These are phyloP conservation scores for Paraescarpia echinospica DNA, from an alignment of 1,140 invertebrate genomes.

Conservation along the genomic window DNA sequence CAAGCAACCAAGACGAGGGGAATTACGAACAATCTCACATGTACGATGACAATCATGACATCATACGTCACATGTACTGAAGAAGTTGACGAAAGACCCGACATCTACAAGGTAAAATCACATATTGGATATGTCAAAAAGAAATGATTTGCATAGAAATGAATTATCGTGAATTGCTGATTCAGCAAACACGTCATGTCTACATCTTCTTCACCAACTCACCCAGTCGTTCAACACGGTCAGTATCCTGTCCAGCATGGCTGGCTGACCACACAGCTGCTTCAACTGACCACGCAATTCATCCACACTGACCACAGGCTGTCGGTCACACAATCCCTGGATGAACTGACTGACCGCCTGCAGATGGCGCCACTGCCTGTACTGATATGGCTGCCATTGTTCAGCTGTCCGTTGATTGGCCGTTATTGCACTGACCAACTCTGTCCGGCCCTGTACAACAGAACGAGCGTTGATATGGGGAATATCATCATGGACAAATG, in stretches of 20 bases:
- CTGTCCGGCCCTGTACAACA: neutral
- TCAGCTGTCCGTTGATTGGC: neutral
- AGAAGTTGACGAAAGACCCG: too few species aligned
- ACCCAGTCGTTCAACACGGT: neutral
- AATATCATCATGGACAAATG: neutral
- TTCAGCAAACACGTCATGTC: too few species aligned
- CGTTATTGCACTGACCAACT: neutral
- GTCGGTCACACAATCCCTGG: neutral
- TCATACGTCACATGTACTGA: too few species aligned
- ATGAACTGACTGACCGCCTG: neutral
- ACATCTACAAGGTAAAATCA: too few species aligned
- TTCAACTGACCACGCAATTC: neutral
- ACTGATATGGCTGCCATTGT: neutral
- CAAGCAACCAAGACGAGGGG: too few species aligned
- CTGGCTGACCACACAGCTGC: neutral
- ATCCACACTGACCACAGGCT: neutral
- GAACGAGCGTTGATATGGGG: neutral
- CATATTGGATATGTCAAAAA: too few species aligned
- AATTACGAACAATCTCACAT: too few species aligned
- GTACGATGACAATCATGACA: too few species aligned
- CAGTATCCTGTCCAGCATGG: neutral
- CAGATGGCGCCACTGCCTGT: neutral
- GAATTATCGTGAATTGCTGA: too few species aligned
- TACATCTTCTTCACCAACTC: neutral
- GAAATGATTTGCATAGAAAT: too few species aligned